Evolutionary conservation across 2,113 vertebrate species (phyloP).

Genomic region (Odontesthes bonariensis): DNA sequence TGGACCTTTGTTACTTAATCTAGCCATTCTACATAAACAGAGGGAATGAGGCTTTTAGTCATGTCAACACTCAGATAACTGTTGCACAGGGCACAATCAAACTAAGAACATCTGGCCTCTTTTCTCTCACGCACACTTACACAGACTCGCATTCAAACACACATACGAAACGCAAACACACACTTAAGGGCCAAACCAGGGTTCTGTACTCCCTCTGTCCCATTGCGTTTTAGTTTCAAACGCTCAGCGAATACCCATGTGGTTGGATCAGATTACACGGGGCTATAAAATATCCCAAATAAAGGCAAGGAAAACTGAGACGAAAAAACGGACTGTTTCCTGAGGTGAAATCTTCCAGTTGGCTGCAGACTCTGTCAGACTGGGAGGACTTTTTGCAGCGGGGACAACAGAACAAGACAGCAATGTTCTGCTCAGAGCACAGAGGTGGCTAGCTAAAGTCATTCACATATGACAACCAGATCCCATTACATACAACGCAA

Average conservation of each 20-base stretch:
- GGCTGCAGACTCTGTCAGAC: slow-evolving; percentile 68
- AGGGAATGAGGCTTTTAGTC: slow-evolving; percentile 67
- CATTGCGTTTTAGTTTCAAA: slow-evolving; percentile 81
- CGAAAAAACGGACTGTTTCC: slow-evolving; percentile 68
- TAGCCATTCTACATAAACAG: slow-evolving; percentile 60
- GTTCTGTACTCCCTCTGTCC: slow-evolving; percentile 75
- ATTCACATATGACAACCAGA: slow-evolving; percentile 61
- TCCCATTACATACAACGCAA: slow-evolving; percentile 74
- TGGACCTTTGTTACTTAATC: slow-evolving; percentile 62
- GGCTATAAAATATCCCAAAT: slow-evolving; percentile 84
- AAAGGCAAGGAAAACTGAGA: slow-evolving; percentile 78
- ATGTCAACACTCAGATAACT: slow-evolving; percentile 71
- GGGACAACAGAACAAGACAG: slow-evolving; percentile 72
- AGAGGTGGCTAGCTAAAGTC: slow-evolving; percentile 70
- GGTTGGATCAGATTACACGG: slow-evolving; percentile 76
- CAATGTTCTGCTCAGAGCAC: slow-evolving; percentile 50
- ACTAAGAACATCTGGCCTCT: slow-evolving; percentile 78
- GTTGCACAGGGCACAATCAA: slow-evolving; percentile 70
- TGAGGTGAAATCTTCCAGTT: slow-evolving; percentile 71
- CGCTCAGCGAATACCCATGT: slow-evolving; percentile 80
- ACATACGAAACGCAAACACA: slow-evolving; percentile 68
- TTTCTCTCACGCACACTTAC: slow-evolving; percentile 50
- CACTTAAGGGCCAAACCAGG: slow-evolving; percentile 65
- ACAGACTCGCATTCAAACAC: slow-evolving; percentile 63
- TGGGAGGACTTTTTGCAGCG: slow-evolving; percentile 52